Evolutionary conservation across 2,113 vertebrate species (phyloP), one percentile per base, ranked within the genome.

Genomic region (Cheirogaleus medius): DNA sequence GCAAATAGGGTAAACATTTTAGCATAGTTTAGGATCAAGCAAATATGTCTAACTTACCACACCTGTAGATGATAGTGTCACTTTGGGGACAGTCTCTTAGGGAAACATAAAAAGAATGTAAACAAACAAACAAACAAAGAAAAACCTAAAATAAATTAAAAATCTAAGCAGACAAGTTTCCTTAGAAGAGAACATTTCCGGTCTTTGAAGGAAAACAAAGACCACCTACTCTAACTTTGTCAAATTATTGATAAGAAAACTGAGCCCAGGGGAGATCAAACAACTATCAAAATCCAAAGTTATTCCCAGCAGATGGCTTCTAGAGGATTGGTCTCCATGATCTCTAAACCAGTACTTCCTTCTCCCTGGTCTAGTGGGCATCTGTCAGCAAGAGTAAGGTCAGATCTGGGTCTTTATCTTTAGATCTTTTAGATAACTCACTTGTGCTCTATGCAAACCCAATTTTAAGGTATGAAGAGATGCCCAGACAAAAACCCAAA

Each of bases 391-490:
- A 10, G 8, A 80, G 23, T 34, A 80, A 97, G 34, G 76, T 90
- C 76, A 97, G 58, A 44, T 17, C 18, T 93, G n/a, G 13, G 27
- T 78, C 58, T 95, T 90, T 88, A 68, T 87, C 74, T 95, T 86
- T 85, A 82, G 0, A 77, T 90, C 64, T 88, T 94, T 97, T 91
- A 89, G 82, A 32, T 80, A 90, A 92, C 34, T 85, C 60, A 15
- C 29, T 88, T 91, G 74, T 44, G 39, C 25, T 96, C 95, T 49
- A 2, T 92, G 69, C 83, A 92, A 97, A 94, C 58, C 37, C 25
- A 95, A 54, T 86, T 97, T 96, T 90, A 96, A 74, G 82, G 49
- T 23, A 92, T 66, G 37, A 93, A 96, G 90, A 97, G 87, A 95
- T 47, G 66, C 80, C 73, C 90, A 93, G 91, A 96, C 17, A 94